Evolutionary conservation across 2,113 vertebrate species (phyloP), one percentile per base, ranked within the genome.

Genomic region (Corythaixoides concolor): DNA sequence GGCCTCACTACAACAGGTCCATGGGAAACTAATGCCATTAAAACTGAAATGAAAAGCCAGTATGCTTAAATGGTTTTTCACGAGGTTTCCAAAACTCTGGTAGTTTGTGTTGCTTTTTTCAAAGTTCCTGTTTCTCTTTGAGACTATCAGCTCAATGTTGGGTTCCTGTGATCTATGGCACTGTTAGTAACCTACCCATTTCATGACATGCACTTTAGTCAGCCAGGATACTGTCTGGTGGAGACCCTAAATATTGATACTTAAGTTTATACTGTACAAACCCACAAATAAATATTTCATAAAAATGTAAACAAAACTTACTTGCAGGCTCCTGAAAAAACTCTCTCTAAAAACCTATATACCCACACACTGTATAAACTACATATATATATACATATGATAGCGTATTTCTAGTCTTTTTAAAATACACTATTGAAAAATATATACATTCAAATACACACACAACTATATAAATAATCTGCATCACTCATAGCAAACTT

Each of bases 241-340:
- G n/a, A 68, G 43, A 77, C 35, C 49, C 53, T 89, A 91, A 93
- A 76, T 39, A 52, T 32, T 60, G 86, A 39, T 47, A 91, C 17
- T 67, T 63, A 59, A 6, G 28, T 80, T 95, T 67, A 89, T 11
- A 53, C 32, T 64, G 28, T 52, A 69, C 35, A 50, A 53, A 85
- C 53, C 81, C 24, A 73, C 20, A 86, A 78, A 8, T 23, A 85
- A 82, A 60, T 32, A 59, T 70, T 87, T 80, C 47, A 86, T 20
- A 82, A 18, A 70, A 89, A 66, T 22, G 37, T 77, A 79, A 93
- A 70, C 26, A 90, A 72, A 86, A 53, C 28, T 72, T 75, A 73
- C 33, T 70, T 78, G 37, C 33, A 88, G 26, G 5, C 15, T 72
- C n/a, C 66, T 75, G 26, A 72, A 75, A 94, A 82, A 10, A 52